A percentile compares a stretch with the other conserved stretches of the same genome.
Conservation (phyloP, 2,888 invertebrate species). For the Chrysopilus asiliformis region DNA sequence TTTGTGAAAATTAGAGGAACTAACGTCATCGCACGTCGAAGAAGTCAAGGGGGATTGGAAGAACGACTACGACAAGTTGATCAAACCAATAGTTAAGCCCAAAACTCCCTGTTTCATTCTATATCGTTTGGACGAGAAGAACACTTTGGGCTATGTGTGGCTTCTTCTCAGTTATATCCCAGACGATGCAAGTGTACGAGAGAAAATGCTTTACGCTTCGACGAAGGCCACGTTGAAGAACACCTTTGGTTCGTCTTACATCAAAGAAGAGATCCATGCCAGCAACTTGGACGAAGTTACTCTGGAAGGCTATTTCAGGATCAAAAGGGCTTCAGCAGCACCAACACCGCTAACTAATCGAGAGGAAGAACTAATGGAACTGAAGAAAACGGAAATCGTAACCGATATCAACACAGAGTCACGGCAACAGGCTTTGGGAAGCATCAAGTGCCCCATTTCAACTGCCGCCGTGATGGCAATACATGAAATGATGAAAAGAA, state of each 20-base stretch:
- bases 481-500: slow-evolving; percentile 53
- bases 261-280: slow-evolving; percentile 89
- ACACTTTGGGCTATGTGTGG: slow-evolving; percentile 80
- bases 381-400: slow-evolving; percentile 55
- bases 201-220: slow-evolving; percentile 97
- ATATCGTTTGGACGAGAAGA: slow-evolving; percentile 67
- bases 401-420: slow-evolving; percentile 70
- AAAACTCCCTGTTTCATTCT: slow-evolving; percentile 85
- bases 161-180: slow-evolving; percentile 89
- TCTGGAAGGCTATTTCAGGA: slow-evolving; percentile 66
- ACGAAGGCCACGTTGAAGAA: slow-evolving; percentile 94
- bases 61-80: slow-evolving; percentile 66
- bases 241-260: slow-evolving; percentile 89
- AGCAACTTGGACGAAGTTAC: slow-evolving; percentile 71
- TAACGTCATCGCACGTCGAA: slow-evolving; percentile 50
- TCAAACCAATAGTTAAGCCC: slow-evolving; percentile 56
- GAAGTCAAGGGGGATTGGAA: slow-evolving; percentile 68
- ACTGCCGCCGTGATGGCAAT: slow-evolving; percentile 66
- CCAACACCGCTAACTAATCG: slow-evolving; percentile 83
- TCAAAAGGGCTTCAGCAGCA: slow-evolving; percentile 60
- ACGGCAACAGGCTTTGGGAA: slow-evolving; percentile 79
- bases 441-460: slow-evolving; percentile 80
- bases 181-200: slow-evolving; percentile 75
- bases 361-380: slow-evolving; percentile 71
- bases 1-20: slow-evolving; percentile 52